phyloP scores from a whole-genome alignment of 2,113 vertebrate species.

The Oreochromis aureus region DNA sequence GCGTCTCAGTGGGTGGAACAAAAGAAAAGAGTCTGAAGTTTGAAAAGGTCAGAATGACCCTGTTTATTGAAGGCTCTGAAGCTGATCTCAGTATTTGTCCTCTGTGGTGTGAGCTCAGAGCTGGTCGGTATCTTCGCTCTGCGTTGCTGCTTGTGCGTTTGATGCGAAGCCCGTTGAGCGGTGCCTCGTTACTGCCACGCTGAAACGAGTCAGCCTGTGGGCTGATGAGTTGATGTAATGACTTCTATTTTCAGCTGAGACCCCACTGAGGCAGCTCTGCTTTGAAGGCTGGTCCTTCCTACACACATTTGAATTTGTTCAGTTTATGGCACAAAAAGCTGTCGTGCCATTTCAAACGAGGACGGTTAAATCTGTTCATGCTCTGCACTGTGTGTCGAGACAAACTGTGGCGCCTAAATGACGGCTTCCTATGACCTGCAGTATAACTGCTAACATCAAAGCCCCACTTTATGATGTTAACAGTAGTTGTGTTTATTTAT shows the following conservation, averaged over 20 bases:
- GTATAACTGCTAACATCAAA: background rate
- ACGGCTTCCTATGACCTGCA: background rate
- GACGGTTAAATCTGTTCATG: background rate
- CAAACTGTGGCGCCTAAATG: background rate
- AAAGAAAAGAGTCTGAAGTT: background rate
- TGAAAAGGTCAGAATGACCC: background rate
- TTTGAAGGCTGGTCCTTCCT: background rate
- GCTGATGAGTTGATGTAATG: conserved; percentile 15
- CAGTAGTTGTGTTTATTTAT: background rate
- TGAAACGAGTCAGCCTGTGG: background rate
- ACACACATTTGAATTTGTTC: background rate
- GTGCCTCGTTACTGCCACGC: background rate
- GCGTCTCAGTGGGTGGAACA: background rate
- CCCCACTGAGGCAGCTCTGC: background rate
- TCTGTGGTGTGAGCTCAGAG: background rate
- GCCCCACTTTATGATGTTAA: background rate
- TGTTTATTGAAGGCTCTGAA: background rate
- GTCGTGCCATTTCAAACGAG: background rate
- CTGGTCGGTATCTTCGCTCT: background rate
- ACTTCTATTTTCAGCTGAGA: conserved; percentile 27
- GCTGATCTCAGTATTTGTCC: background rate
- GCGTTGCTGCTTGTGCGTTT: background rate
- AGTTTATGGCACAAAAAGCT: background rate
- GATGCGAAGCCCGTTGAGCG: background rate
- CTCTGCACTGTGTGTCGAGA: background rate